phyloP scores from a whole-genome alignment of 2,113 vertebrate species.

The Alethe castanea region DNA sequence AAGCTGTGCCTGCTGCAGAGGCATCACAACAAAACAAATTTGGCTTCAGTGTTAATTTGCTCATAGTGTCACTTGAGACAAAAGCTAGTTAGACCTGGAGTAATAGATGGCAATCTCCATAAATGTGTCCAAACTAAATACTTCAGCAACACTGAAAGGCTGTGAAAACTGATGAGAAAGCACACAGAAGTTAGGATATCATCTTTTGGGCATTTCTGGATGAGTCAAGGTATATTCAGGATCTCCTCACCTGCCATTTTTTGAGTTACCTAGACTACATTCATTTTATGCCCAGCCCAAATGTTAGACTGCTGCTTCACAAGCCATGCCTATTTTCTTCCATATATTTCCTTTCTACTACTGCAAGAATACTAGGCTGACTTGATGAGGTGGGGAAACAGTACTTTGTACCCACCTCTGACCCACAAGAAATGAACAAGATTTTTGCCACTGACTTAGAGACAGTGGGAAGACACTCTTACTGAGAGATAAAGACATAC shows the following conservation, averaged over 20 bases:
- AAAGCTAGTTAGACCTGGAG: not conserved
- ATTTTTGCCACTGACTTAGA: not conserved
- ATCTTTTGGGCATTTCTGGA: not conserved
- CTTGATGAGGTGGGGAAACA: not conserved
- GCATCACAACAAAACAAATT: conserved; percentile 11
- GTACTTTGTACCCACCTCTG: not conserved
- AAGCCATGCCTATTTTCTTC: not conserved
- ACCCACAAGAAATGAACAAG: not conserved
- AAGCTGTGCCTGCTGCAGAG: conserved; percentile 29
- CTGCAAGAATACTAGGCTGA: not conserved
- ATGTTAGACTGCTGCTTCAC: not conserved
- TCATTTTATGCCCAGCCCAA: not conserved
- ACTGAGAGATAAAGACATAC: not conserved
- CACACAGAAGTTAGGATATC: not conserved
- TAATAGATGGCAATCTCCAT: not conserved
- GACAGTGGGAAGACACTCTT: fast-evolving
- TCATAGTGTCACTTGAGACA: conserved; percentile 27
- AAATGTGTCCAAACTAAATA: not conserved
- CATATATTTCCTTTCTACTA: not conserved
- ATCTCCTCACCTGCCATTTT: not conserved
- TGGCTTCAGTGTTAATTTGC: not conserved
- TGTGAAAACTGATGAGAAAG: not conserved
- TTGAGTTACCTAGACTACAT: not conserved
- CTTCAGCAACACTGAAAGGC: not conserved
- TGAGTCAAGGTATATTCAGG: not conserved